These are phyloP conservation scores for Euclidia mi DNA, from an alignment of 2,888 invertebrate genomes.

Conservation along the genomic window DNA sequence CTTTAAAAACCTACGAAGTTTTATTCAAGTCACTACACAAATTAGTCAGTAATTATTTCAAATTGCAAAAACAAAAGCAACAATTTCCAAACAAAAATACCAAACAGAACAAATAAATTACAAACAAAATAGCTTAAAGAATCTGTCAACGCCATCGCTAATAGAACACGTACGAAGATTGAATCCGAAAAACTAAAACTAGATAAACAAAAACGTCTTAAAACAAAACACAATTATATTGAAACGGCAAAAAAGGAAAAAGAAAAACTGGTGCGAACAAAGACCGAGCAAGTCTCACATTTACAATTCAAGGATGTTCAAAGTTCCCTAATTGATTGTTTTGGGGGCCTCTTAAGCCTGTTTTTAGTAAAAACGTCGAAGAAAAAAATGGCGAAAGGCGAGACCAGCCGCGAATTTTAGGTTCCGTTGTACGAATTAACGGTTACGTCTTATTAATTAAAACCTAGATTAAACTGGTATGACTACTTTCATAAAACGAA, in stretches of 20 bases:
- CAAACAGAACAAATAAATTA: slow-evolving; percentile 4
- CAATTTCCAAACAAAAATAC: slow-evolving; percentile 13
- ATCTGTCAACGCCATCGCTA: not conserved
- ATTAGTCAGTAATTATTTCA: too few relatives aligned
- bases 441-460: slow-evolving; percentile 20
- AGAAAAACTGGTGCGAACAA: slow-evolving; percentile 61
- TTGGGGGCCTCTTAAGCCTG: slow-evolving; percentile 74
- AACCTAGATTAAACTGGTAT: not conserved
- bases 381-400: slow-evolving; percentile 48
- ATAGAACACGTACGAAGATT: not conserved
- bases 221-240: slow-evolving; percentile 62
- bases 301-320: slow-evolving; percentile 82
- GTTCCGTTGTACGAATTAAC: slow-evolving; percentile 37
- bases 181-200: slow-evolving; percentile 14
- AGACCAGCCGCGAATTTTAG: slow-evolving; percentile 26
- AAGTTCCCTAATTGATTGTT: slow-evolving; percentile 87
- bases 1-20: too few relatives aligned
- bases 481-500: too few relatives aligned
- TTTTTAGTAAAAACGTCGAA: slow-evolving; percentile 66
- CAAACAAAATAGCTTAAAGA: not conserved
- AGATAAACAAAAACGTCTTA: slow-evolving; percentile 34
- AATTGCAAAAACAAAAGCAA: too few relatives aligned
- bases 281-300: slow-evolving; percentile 68
- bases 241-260: slow-evolving; percentile 56
- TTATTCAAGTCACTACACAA: too few relatives aligned